These are phyloP conservation scores for Deroptyus accipitrinus DNA, from an alignment of 2,113 vertebrate species.

Conservation along the genomic window DNA sequence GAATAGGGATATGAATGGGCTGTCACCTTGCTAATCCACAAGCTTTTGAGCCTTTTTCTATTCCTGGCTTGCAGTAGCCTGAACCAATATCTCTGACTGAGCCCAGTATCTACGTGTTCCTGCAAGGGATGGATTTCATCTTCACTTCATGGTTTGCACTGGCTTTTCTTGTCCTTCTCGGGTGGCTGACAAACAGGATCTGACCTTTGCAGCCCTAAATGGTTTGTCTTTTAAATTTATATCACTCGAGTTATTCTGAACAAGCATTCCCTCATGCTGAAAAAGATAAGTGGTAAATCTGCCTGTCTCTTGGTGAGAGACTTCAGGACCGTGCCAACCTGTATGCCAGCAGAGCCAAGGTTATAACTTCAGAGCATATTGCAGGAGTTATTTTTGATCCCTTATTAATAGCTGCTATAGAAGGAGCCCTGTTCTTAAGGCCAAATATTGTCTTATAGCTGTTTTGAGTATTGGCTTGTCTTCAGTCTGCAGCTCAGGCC, in stretches of 20 bases:
- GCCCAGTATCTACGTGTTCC: neutral
- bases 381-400: conserved; percentile 40
- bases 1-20: accelerated
- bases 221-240: conserved; percentile 5
- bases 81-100: neutral
- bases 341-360: neutral
- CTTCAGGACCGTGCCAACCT: neutral
- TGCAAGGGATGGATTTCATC: neutral
- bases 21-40: neutral
- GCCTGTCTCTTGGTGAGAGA: neutral
- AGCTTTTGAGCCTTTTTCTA: neutral
- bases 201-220: neutral
- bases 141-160: neutral
- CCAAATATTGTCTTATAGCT: neutral
- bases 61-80: neutral
- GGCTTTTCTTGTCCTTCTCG: neutral
- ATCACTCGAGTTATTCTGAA: neutral
- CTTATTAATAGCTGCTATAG: conserved; percentile 22
- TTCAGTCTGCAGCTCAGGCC: neutral
- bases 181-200: neutral
- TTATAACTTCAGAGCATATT: conserved; percentile 26
- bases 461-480: neutral
- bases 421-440: neutral
- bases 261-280: neutral
- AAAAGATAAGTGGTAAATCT: conserved; percentile 15